Evolutionary conservation across 2,797 vertebrate genomes (phyloP).

Genomic region (Neosilurus hyrtlii): DNA sequence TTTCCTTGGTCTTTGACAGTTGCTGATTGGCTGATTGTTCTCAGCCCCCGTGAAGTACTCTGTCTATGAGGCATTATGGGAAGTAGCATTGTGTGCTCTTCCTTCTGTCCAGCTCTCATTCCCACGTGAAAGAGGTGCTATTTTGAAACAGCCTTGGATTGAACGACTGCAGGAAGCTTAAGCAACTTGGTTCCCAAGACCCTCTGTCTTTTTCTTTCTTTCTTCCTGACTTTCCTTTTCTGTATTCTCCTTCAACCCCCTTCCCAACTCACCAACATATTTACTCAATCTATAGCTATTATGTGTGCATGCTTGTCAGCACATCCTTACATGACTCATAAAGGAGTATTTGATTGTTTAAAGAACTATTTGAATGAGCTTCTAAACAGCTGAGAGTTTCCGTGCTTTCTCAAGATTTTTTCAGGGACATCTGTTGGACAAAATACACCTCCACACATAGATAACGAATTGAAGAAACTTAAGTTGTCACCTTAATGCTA

Average conservation of each 20-base stretch:
- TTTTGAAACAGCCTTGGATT: slow-evolving; percentile 65
- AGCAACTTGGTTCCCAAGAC: slow-evolving; percentile 79
- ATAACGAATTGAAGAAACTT: neutral
- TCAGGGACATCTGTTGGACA: slow-evolving; percentile 1
- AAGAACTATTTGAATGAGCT: slow-evolving; percentile 23
- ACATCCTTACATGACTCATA: slow-evolving; percentile 38
- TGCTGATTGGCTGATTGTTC: slow-evolving; percentile 97
- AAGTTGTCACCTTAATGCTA: neutral
- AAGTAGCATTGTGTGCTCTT: slow-evolving; percentile 98
- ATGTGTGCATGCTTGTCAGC: slow-evolving; percentile 33
- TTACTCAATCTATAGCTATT: slow-evolving; percentile 29
- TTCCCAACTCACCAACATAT: neutral
- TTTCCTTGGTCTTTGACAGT: slow-evolving; percentile 86
- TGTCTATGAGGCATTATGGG: slow-evolving; percentile 88
- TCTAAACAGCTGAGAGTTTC: slow-evolving; percentile 27
- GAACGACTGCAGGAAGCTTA: slow-evolving; percentile 79
- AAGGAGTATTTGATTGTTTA: slow-evolving; percentile 18
- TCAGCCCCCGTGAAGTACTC: slow-evolving; percentile 80
- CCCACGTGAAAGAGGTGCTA: slow-evolving; percentile 95
- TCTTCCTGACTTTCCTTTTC: slow-evolving; percentile 53
- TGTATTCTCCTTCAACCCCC: slow-evolving; percentile 33
- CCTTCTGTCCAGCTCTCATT: slow-evolving; percentile 90
- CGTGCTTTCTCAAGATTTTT: slow-evolving; percentile 61
- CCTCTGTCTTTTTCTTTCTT: slow-evolving; percentile 47
- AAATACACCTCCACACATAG: neutral